Conservation (phyloP, 2,888 invertebrate genomes). For the Corythucha ciliata region DNA sequence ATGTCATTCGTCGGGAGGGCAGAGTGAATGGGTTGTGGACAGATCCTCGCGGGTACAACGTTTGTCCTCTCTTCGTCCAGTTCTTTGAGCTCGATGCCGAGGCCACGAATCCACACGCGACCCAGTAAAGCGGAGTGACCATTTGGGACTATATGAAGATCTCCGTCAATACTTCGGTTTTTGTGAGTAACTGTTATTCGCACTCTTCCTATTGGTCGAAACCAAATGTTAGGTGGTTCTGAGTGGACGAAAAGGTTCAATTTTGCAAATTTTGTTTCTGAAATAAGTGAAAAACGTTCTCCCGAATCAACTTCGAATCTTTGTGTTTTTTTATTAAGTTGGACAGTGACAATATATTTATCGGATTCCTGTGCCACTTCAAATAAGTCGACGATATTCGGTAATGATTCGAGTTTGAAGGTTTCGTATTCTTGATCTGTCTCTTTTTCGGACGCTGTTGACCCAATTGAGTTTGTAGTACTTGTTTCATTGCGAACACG, state of each 20-base stretch:
- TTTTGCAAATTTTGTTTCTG: slow-evolving; percentile 6
- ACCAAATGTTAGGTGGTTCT: background rate
- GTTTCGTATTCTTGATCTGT: too few relatives aligned
- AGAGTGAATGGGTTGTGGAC: background rate
- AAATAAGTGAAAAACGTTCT: slow-evolving; percentile 4
- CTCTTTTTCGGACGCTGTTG: too few relatives aligned
- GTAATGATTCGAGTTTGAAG: too few relatives aligned
- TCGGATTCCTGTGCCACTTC: slow-evolving; percentile 8
- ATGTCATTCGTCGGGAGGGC: background rate
- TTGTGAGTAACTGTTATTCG: slow-evolving; percentile 10
- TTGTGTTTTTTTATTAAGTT: slow-evolving; percentile 12
- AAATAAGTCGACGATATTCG: slow-evolving; percentile 1
- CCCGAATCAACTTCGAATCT: slow-evolving; percentile 15
- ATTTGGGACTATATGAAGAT: slow-evolving; percentile 19
- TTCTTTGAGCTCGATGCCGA: slow-evolving; percentile 8
- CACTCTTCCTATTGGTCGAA: slow-evolving; percentile 9
- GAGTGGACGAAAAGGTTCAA: slow-evolving; percentile 1
- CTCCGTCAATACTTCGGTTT: background rate
- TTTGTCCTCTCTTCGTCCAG: background rate
- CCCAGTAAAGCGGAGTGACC: slow-evolving; percentile 20
- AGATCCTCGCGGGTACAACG: too few relatives aligned
- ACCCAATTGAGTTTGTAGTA: too few relatives aligned
- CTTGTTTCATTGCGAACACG: too few relatives aligned
- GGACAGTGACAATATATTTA: slow-evolving; percentile 19
- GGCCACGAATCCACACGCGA: slow-evolving; percentile 9